Conservation (phyloP, 2,797 vertebrate genomes). For the Cossypha heuglini region DNA sequence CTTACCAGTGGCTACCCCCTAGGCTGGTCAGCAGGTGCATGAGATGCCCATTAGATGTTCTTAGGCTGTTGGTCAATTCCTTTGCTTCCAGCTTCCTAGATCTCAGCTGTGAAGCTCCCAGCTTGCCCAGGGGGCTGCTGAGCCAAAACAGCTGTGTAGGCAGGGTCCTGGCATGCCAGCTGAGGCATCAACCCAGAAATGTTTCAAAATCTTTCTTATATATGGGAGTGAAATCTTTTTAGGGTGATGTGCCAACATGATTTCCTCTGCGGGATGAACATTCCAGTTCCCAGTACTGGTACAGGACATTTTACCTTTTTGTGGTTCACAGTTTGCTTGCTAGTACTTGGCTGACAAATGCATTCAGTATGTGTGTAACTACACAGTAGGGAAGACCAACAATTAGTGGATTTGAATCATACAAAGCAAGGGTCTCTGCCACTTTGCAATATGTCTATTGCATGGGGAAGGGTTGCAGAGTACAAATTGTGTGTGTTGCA, state of each 20-base stretch:
- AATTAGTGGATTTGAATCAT: constrained; percentile 57
- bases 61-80: neutral
- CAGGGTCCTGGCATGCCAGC: neutral
- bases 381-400: neutral
- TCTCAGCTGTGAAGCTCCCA: neutral
- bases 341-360: constrained; percentile 22
- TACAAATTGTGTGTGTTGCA: neutral
- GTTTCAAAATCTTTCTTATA: neutral
- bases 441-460: neutral
- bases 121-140: neutral
- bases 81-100: neutral
- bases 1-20: neutral
- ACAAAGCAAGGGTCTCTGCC: neutral
- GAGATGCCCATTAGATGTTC: constrained; percentile 1
- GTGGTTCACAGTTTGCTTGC: neutral
- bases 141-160: neutral
- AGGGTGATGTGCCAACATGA: neutral
- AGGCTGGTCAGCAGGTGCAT: neutral
- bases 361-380: neutral
- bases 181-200: neutral
- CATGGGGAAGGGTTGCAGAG: neutral
- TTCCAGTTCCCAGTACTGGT: neutral
- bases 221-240: neutral
- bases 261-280: constrained; percentile 16
- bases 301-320: constrained; percentile 11